Conservation (phyloP, 64 coral and sea anemone genomes). For the Platygyra sinensis region DNA sequence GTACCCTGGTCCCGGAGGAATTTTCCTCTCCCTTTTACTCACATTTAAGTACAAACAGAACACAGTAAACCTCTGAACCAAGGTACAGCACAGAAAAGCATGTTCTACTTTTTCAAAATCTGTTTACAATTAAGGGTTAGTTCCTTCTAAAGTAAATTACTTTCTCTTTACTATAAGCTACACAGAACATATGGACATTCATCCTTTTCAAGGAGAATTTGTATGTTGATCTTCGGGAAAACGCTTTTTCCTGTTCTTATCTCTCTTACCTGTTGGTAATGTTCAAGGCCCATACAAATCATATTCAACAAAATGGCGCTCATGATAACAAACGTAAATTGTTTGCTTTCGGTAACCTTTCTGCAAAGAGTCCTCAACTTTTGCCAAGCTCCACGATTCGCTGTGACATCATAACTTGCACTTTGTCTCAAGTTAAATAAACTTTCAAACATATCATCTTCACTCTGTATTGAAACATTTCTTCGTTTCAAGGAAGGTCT, state of each 20-base stretch:
- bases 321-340: slow-evolving; percentile 85
- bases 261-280: slow-evolving; percentile 72
- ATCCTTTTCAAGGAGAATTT: too few relatives aligned
- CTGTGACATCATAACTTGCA: slow-evolving; percentile 74
- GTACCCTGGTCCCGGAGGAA: too few relatives aligned
- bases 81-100: too few relatives aligned
- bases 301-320: slow-evolving; percentile 75
- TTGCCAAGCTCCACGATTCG: slow-evolving; percentile 36
- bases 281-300: slow-evolving; percentile 89
- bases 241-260: background rate
- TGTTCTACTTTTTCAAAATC: too few relatives aligned
- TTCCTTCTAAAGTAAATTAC: too few relatives aligned
- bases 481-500: background rate
- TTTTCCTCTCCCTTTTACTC: too few relatives aligned
- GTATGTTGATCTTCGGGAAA: background rate
- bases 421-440: slow-evolving; percentile 82
- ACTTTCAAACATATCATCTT: slow-evolving; percentile 76
- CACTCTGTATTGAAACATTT: slow-evolving; percentile 1
- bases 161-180: too few relatives aligned
- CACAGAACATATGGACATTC: too few relatives aligned
- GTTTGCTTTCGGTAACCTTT: slow-evolving; percentile 56
- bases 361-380: slow-evolving; percentile 63
- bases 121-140: too few relatives aligned
- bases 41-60: too few relatives aligned
- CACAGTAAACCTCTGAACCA: too few relatives aligned